Evolutionary conservation across 1,140 invertebrate genomes (phyloP), one percentile per base, ranked within the genome.

Genomic region (Protaetia brevitarsis): DNA sequence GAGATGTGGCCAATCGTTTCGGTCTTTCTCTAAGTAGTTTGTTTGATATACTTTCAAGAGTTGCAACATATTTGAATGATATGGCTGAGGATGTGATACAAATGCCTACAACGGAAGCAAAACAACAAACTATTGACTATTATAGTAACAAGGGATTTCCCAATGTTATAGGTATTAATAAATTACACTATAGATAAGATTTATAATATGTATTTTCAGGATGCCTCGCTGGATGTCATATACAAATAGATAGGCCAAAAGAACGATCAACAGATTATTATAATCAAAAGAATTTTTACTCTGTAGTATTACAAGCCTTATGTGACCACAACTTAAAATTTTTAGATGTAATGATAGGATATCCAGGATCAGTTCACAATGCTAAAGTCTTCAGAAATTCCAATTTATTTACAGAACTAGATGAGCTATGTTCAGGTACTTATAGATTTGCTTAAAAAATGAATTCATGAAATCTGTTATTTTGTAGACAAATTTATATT

Each of bases 331-430:
- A 63, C 3, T n/a, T n/a, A 41, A 45, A 41, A 23, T 63, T 63
- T 63, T 7, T 63, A 2, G 62, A 63, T 63, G 26, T 41, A 21
- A 41, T 23, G 16, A 27, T 63, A n/a, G 62, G 62, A 3, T 63
- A 3, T 10, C 62, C 62, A 6, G 62, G 34, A 13, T 63, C 62
- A 41, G 62, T 63, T 2, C 26, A 63, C 29, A 36, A 63, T 41
- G 26, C 13, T 8, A 45, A 27, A 7, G 27, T 63, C n/a, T 63
- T 63, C 13, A 63, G 21, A 41, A 63, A 45, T 45, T 63, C 62
- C 6, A 19, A 51, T 30, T 66, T 66, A 31, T 30, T 21, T 28
- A 28, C 37, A 19, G 65, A 71, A 3, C 64, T 72, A 13, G 37
- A 28, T 4, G 63, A 66, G 16, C 63, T 57, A 26, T 11, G 31